These are phyloP conservation scores for Crypturellus undulatus DNA, from an alignment of 2,113 vertebrate species.

Conservation along the genomic window DNA sequence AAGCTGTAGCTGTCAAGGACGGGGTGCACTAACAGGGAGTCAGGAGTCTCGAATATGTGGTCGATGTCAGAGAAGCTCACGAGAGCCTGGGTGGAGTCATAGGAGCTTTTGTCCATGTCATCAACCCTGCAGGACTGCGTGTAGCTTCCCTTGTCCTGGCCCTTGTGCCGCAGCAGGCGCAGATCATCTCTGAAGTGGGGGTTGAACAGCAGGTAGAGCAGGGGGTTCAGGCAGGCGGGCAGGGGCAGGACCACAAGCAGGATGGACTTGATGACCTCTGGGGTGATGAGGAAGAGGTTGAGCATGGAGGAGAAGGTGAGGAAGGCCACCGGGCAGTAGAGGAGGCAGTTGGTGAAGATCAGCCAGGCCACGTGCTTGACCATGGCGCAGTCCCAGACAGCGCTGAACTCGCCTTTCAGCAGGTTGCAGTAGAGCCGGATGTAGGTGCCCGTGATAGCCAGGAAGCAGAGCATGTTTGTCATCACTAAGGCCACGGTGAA, in stretches of 20 bases:
- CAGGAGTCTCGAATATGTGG: constrained; percentile 73
- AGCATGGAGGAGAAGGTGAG: constrained; percentile 91
- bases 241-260: constrained; percentile 91
- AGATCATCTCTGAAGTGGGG: constrained; percentile 87
- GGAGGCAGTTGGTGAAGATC: constrained; percentile 92
- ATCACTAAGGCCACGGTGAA: constrained; percentile 84
- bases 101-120: constrained; percentile 91
- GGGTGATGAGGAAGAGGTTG: constrained; percentile 87
- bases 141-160: constrained; percentile 74
- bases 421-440: constrained; percentile 92
- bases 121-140: constrained; percentile 73
- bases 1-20: constrained; percentile 71
- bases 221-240: constrained; percentile 91
- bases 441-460: constrained; percentile 89
- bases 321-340: constrained; percentile 94
- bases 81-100: constrained; percentile 88
- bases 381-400: constrained; percentile 92
- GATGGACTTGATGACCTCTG: constrained; percentile 90
- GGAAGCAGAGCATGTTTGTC: constrained; percentile 90
- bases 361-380: constrained; percentile 95
- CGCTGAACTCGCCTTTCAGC: constrained; percentile 86
- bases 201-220: constrained; percentile 93
- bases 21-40: constrained; percentile 59
- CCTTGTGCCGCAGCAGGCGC: constrained; percentile 77
- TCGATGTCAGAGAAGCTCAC: constrained; percentile 85